Evolutionary conservation across 1,140 invertebrate species (phyloP).

Genomic region (Penaeus indicus): DNA sequence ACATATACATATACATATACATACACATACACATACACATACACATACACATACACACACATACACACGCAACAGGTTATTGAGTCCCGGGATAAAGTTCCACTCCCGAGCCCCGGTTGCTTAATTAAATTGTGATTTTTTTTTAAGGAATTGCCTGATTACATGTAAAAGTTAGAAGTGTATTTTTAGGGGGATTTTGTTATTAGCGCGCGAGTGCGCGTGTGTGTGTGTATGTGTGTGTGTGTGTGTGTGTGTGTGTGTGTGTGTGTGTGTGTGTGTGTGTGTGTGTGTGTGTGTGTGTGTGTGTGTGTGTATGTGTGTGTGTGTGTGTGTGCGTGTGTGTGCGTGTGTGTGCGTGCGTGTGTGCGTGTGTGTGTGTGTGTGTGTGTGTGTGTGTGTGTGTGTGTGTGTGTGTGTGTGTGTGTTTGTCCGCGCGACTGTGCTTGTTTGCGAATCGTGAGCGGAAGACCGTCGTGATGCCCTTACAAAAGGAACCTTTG

Average conservation of each 20-base stretch:
- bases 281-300: not conserved
- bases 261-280: not conserved
- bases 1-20: not conserved
- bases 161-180: too few species aligned
- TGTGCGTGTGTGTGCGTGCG: not conserved
- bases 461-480: too few species aligned
- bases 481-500: too few species aligned
- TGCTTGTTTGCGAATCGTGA: too few species aligned
- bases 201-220: not conserved
- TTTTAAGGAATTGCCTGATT: too few species aligned
- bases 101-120: too few species aligned
- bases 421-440: not conserved
- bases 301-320: not conserved
- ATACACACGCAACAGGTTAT: too few species aligned
- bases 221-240: conserved; percentile 35
- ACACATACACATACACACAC: too few species aligned
- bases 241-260: conserved; percentile 36
- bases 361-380: not conserved
- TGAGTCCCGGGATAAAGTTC: too few species aligned
- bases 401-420: not conserved
- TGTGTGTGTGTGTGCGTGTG: not conserved
- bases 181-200: not conserved
- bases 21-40: too few species aligned
- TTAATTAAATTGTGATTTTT: too few species aligned
- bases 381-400: not conserved